Evolutionary conservation across 1,140 invertebrate species (phyloP).

Genomic region (Rhagoletis pomonella): DNA sequence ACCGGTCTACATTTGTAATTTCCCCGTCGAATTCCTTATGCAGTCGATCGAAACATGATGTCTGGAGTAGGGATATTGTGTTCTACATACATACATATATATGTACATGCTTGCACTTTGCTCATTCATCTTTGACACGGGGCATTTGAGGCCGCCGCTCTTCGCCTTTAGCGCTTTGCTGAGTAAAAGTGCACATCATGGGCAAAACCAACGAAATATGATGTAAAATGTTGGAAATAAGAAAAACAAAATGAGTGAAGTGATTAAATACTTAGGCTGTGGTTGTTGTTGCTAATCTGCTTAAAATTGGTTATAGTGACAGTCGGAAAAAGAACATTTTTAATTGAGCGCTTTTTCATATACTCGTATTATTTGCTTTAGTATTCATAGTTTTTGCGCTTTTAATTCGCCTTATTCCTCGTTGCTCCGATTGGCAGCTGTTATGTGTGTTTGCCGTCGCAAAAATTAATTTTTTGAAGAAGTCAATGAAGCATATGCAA

Average conservation of each 20-base stretch:
- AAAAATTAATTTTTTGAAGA: not conserved
- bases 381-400: not conserved
- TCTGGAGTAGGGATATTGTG: not conserved
- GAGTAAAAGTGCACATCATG: not conserved
- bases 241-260: no score
- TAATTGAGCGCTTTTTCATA: not conserved
- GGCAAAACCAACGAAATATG: not conserved
- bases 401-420: not conserved
- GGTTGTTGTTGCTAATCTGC: no score
- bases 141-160: not conserved
- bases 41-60: not conserved
- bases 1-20: no score
- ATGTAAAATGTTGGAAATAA: no score
- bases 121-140: not conserved
- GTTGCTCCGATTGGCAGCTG: not conserved
- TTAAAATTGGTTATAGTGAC: no score
- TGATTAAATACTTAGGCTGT: no score
- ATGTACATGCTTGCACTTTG: not conserved
- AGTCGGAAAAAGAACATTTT: not conserved
- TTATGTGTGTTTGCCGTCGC: constrained; percentile 19
- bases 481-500: no score
- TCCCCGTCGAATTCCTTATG: not conserved
- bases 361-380: not conserved
- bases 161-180: not conserved
- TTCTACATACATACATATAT: not conserved